Conservation (phyloP, 2,888 invertebrate species). For the Serrognathus titanus region DNA sequence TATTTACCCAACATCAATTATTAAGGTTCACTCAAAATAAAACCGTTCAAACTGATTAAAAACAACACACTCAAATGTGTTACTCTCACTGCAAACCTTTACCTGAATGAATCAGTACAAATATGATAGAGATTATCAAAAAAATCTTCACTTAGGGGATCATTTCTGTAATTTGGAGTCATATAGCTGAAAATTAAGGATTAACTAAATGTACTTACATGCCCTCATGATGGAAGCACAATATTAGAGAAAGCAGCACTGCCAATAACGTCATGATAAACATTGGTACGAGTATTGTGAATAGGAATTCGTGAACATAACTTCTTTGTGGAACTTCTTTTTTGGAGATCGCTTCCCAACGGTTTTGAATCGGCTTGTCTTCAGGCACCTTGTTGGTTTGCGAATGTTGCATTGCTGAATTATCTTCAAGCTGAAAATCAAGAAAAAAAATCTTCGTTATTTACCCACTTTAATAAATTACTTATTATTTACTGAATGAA, state of each 20-base stretch:
- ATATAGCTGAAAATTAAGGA: conserved; percentile 5
- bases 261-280: conserved; percentile 64
- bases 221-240: conserved; percentile 74
- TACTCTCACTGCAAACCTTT: conserved; percentile 24
- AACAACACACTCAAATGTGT: neutral
- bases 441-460: conserved; percentile 3
- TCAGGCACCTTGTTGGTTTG: conserved; percentile 42
- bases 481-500: too few relatives aligned
- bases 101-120: conserved; percentile 61
- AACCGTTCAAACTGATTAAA: neutral
- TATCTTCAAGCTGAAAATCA: conserved; percentile 41
- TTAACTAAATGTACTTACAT: conserved; percentile 61
- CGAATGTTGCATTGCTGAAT: conserved; percentile 42
- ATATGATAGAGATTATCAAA: conserved; percentile 69
- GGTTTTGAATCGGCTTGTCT: conserved; percentile 47
- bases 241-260: conserved; percentile 64
- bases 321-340: conserved; percentile 64
- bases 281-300: conserved; percentile 68
- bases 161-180: conserved; percentile 55
- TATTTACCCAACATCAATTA: neutral
- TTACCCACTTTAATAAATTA: too few relatives aligned
- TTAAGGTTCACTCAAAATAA: conserved; percentile 1
- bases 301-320: conserved; percentile 65
- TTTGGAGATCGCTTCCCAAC: conserved; percentile 62
- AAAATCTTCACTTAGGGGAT: conserved; percentile 64